These are phyloP conservation scores for Agonopterix alstromeriana DNA, from an alignment of 2,888 invertebrate species.

Conservation along the genomic window DNA sequence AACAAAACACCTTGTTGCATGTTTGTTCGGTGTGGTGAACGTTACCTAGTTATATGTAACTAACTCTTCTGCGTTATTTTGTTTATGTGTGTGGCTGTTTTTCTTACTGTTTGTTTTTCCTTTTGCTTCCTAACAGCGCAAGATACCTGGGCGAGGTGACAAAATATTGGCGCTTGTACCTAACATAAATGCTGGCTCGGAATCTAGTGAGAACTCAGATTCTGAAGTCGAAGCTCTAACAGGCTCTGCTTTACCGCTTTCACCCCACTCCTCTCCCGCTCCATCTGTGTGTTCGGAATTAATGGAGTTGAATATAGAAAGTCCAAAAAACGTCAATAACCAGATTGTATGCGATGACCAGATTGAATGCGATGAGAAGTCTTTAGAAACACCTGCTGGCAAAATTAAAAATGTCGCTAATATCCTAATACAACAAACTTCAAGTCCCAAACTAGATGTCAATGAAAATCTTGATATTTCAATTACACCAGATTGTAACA, in stretches of 20 bases:
- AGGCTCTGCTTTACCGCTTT: neutral
- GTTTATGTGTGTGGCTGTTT: neutral
- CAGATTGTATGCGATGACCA: neutral
- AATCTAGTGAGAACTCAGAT: neutral
- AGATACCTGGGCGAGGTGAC: neutral
- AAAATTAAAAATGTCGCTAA: neutral
- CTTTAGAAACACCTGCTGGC: neutral
- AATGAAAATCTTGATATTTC: too few relatives aligned
- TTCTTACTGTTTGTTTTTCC: neutral
- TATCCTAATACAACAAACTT: neutral
- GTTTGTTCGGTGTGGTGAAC: neutral
- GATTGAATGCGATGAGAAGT: neutral
- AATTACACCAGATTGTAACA: too few relatives aligned
- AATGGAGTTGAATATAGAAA: neutral
- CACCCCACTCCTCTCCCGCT: neutral
- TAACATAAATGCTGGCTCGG: neutral
- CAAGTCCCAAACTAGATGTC: neutral
- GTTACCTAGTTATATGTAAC: neutral
- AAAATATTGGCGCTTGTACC: neutral
- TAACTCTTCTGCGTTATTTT: slow-evolving; percentile 6
- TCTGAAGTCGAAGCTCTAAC: neutral
- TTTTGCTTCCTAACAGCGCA: neutral
- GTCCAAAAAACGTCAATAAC: neutral
- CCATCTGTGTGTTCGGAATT: neutral
- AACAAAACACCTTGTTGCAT: neutral